Evolutionary conservation across 2,888 invertebrate species (phyloP), one percentile per base, ranked within the genome.

Genomic region (Oxyteleia sp.): DNA sequence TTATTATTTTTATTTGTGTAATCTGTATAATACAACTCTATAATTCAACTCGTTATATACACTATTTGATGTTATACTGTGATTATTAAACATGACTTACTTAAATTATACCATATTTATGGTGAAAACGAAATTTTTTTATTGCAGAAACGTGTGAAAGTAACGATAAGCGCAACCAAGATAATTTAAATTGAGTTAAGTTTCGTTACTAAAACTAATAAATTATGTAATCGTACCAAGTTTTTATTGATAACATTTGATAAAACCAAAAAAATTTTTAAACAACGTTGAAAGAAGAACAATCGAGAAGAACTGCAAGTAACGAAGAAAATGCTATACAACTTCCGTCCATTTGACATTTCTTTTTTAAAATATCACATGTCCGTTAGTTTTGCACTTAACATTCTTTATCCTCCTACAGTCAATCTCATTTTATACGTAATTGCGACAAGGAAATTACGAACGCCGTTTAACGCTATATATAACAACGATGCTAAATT

Each of bases 361-460:
- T 41, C 18, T 41, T 41, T 53, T 23, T 43, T 38, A 53, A 53
- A 66, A 66, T 66, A 66, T 55, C 32, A 32, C 1, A 45, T n/a
- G n/a, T 20, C 18, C 47, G 53, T 43, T 35, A 35, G 15, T 32
- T 47, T 57, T 57, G 57, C 47, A 47, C 57, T 57, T 47, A 47
- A 69, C 57, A 69, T 69, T 55, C 32, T 53, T 53, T 53, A 47
- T 57, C 35, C 13, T 20, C 20, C 55, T 69, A 57, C 41, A 69
- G 69, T 69, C 55, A 57, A 69, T 69, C 35, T 68, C 57, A 57
- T 57, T 69, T 68, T 55, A 47, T 69, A 38, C 57, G 57, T 26
- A 69, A 69, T 47, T 69, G 11, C 57, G 55, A 57, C 57, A 69
- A 57, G 57, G 57, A 57, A 69, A 69, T 69, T 69, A 57, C 68